Conservation (phyloP, 2,113 vertebrate genomes). For the Rhinogobius similis region DNA sequence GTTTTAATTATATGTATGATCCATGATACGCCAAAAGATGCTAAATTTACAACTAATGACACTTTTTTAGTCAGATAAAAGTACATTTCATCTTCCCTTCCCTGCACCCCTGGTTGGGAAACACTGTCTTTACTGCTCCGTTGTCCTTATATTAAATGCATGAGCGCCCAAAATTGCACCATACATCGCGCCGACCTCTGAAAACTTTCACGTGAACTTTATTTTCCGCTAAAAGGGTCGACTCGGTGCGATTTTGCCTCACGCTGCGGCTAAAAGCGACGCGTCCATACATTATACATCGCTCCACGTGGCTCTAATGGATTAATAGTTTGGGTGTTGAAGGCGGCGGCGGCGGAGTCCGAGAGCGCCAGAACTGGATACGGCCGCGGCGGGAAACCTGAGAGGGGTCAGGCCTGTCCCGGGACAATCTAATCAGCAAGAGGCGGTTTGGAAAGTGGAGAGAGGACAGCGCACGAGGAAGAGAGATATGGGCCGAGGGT, state of each 20-base stretch:
- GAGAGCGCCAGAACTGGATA: slow-evolving; percentile 38
- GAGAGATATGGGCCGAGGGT: not conserved
- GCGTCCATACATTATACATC: slow-evolving; percentile 15
- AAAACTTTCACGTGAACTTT: not conserved
- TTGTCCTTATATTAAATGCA: not conserved
- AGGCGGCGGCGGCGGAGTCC: not conserved
- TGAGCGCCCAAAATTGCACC: not conserved
- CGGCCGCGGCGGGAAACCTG: slow-evolving; percentile 39
- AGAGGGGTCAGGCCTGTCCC: slow-evolving; percentile 40
- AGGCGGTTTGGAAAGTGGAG: slow-evolving; percentile 32
- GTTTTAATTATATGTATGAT: no score
- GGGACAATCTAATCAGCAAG: slow-evolving; percentile 55
- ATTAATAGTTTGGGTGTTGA: slow-evolving; percentile 4
- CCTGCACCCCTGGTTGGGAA: no score
- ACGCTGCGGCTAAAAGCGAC: not conserved
- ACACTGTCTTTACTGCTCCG: no score
- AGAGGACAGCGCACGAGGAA: no score
- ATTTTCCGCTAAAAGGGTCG: not conserved
- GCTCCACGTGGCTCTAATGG: slow-evolving; percentile 5
- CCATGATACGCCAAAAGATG: no score
- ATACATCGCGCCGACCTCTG: not conserved
- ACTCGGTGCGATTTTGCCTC: not conserved
- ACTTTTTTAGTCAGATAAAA: no score
- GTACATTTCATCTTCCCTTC: no score
- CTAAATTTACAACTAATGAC: no score